Evolutionary conservation across 1,140 invertebrate species (phyloP).

Genomic region (Drosophila willistoni): DNA sequence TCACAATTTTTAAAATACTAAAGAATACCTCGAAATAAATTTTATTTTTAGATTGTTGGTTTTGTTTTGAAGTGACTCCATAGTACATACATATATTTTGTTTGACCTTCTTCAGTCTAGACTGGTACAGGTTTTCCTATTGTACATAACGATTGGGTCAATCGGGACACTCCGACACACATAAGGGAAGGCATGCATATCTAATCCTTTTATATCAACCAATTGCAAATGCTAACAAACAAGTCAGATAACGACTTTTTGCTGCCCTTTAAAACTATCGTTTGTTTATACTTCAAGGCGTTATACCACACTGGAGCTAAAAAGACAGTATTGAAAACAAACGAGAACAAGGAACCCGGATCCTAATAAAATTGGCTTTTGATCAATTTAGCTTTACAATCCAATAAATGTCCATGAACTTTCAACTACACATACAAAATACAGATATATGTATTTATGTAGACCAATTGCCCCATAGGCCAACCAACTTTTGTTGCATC

Average conservation of each 20-base stretch:
- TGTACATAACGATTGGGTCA: neutral
- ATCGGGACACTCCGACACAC: neutral
- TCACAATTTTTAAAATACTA: no score
- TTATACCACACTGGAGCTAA: neutral
- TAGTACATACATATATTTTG: neutral
- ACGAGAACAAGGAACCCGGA: no score
- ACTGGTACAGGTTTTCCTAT: neutral
- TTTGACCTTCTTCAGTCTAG: conserved; percentile 4
- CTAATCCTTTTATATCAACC: no score
- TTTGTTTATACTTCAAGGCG: no score
- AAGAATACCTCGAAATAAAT: no score
- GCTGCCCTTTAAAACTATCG: neutral
- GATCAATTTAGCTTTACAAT: no score
- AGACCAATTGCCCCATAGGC: neutral
- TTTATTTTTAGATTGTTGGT: no score
- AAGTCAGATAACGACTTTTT: neutral
- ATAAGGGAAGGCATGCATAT: no score
- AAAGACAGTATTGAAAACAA: no score
- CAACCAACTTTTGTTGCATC: conserved; percentile 10
- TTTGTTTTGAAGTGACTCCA: no score
- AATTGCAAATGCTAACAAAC: neutral
- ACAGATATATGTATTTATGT: neutral
- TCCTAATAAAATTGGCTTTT: no score
- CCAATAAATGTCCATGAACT: no score
- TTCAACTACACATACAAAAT: neutral